A percentile compares a stretch with the other conserved stretches of the same genome.
Conservation (phyloP, 2,888 invertebrate genomes). For the Drosophila eohydei region DNA sequence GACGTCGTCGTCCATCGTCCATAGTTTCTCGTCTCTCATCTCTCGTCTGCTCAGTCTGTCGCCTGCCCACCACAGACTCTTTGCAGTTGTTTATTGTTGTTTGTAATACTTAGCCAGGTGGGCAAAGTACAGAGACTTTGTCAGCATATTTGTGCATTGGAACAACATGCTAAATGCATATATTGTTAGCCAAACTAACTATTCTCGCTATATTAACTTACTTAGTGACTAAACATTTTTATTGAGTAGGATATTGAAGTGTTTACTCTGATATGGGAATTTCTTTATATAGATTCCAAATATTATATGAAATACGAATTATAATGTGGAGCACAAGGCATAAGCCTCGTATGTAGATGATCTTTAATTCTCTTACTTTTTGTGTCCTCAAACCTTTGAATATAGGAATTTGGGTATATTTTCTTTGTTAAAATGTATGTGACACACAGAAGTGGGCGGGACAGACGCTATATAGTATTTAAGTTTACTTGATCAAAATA, state of each 20-base stretch:
- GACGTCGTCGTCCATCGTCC: conserved; percentile 62
- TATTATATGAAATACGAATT: no score
- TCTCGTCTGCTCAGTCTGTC: conserved; percentile 9
- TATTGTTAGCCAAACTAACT: neutral
- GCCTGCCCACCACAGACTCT: conserved; percentile 21
- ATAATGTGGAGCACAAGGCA: no score
- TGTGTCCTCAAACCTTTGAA: no score
- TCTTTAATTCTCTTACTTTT: no score
- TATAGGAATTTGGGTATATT: no score
- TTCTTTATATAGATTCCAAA: neutral
- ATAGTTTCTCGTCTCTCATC: conserved; percentile 13
- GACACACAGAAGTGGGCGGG: no score
- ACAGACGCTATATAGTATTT: no score
- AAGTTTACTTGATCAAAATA: no score
- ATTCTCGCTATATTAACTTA: neutral
- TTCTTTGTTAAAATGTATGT: no score
- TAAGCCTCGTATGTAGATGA: no score
- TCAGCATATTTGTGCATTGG: conserved; percentile 15
- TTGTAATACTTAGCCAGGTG: conserved; percentile 43
- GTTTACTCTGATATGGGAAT: neutral
- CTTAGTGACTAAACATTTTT: neutral
- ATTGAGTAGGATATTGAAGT: neutral
- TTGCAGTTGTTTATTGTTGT: conserved; percentile 36
- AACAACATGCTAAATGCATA: neutral
- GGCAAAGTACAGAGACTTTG: conserved; percentile 37